Base-by-base conservation (phyloP, 2,888 invertebrate genomes). In the Eupsilia transversa region DNA sequence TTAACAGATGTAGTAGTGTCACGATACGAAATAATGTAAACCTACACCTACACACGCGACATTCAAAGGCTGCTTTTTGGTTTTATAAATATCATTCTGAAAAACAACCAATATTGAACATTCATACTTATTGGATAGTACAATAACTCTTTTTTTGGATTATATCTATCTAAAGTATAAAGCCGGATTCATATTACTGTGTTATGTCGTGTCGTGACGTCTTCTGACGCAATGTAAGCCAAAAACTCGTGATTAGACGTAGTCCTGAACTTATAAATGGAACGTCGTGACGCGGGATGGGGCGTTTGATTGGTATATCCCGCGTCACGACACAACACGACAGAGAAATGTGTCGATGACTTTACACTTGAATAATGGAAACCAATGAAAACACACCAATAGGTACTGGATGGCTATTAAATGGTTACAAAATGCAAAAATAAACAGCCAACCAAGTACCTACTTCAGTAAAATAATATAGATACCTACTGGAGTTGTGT, bases 11-110 rank as follows among this genome's bases (percentile, higher is more conserved):
- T 23, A 38, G 43, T 17, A 17, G 33, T 49, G 43, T 59, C 49
- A 69, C 27, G 38, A 56, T 41, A 69, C 27, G 38, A 56, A 41
- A n/a, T 43, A 30, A 57, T 43, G 5, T 46, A 30, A 27, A 17
- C 2, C 23, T n/a, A 43, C 23, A 35, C 23, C n/a, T 72, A 43
- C 57, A 49, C 38, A 75, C 17, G 38, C 14, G 14, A 59, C 9
- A 57, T 78, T 49, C 35, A 43, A 33, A 73, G 14, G 27, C 35
- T 43, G 20, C 33, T 66, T 77, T 23, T 35, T 7, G 27, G 52
- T 27, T 74, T 38, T 68, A 7, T n/a, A 33, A 17, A 17, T 17
- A 30, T 14, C n/a, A 41, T 68, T 41, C n/a, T 3, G 12, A 12
- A 30, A 14, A 38, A 23, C 17, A 12, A 30, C 3, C 3, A 64